phyloP scores from a whole-genome alignment of 2,888 invertebrate genomes.

The Dicyrtoma fusca region DNA sequence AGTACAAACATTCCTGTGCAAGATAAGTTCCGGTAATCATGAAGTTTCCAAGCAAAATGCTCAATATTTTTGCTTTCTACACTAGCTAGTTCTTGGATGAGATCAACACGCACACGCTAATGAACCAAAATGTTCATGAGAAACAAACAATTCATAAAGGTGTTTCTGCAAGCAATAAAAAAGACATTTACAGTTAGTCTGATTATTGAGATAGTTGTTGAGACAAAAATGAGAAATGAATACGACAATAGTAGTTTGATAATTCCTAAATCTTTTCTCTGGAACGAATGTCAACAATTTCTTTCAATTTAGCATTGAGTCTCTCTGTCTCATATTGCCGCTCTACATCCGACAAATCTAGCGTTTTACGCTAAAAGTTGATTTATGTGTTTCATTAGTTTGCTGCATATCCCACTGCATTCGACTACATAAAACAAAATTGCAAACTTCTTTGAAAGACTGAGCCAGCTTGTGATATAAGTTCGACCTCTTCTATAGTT shows the following conservation, averaged over 20 bases:
- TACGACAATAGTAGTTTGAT: no score
- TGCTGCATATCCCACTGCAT: neutral
- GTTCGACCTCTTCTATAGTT: constrained; percentile 7
- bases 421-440: constrained; percentile 16
- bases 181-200: no score
- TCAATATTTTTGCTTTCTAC: constrained; percentile 38
- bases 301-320: constrained; percentile 1
- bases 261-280: constrained; percentile 22
- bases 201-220: no score
- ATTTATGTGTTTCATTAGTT: neutral
- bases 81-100: constrained; percentile 42
- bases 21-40: constrained; percentile 19
- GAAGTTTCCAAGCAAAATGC: constrained; percentile 31
- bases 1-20: no score
- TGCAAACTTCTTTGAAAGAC: constrained; percentile 3
- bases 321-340: neutral
- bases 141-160: constrained; percentile 38
- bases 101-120: constrained; percentile 45
- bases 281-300: constrained; percentile 20
- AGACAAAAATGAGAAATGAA: no score
- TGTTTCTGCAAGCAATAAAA: constrained; percentile 42
- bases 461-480: neutral
- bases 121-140: constrained; percentile 31
- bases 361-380: neutral
- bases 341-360: neutral